Base-by-base conservation (phyloP, 53 echinoderm and acorn worm genomes). In the Pentamera pediparva region DNA sequence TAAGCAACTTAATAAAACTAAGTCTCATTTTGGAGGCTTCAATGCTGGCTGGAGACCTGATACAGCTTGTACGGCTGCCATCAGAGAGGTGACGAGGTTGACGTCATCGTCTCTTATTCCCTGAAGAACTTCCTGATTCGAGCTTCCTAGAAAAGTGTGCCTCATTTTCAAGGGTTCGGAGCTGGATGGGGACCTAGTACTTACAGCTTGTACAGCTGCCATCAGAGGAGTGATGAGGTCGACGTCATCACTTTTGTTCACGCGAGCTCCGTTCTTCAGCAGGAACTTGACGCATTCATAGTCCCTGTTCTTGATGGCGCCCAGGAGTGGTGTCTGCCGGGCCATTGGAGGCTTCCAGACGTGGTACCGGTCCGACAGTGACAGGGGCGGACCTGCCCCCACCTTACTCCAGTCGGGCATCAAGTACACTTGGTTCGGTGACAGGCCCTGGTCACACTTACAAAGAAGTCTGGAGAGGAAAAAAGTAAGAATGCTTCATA, bases 61-160 rank as follows among this genome's bases (percentile, higher is more conserved):
- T 11, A 83, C 83, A 76, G 83, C 80, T 80, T 67, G 85, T 28
- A 95, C 90, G 34, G 95, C 95, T 65, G 73, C 87, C 95, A 95
- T 95, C 59, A 95, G 75, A 2, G 95, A 90, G 26, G 85, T 82
- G 25, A 85, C 32, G 1, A 22, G 24, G 29, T 39, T 24, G 3
- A 57, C 30, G 12, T 64, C 48, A 56, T 83, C 76, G 4, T 73
- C 37, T 25, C 62, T 80, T 70, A 91, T 98, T 37, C 76, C 82
- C n/a, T n/a, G n/a, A n/a, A n/a, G n/a, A n/a, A n/a, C n/a, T n/a
- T n/a, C n/a, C n/a, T n/a, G n/a, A n/a, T n/a, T n/a, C n/a, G n/a
- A n/a, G n/a, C n/a, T n/a, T n/a, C n/a, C n/a, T n/a, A n/a, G n/a
- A n/a, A n/a, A n/a, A n/a, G n/a, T n/a, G n/a, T n/a, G n/a, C n/a